Base-by-base conservation (phyloP, 2,888 invertebrate genomes). In the Drosophila stalkeri region DNA sequence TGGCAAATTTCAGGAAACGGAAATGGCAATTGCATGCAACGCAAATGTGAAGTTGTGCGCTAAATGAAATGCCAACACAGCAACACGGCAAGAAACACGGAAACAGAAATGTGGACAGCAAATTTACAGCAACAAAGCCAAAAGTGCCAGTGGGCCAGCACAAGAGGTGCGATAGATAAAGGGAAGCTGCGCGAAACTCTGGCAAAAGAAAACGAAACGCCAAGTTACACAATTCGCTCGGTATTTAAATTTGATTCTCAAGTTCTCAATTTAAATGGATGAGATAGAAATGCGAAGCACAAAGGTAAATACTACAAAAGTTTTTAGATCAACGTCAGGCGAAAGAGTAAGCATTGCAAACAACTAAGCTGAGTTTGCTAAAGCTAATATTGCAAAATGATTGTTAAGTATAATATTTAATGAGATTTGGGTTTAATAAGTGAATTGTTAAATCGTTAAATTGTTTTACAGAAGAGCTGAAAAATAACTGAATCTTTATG, bases 31-130 rank as follows among this genome's bases (percentile, higher is more conserved):
- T 84, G 84, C 84, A 84, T 80, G 82, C 86, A 82, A 72, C 84
- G 84, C 80, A 89, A 84, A 84, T 86, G 89, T 89, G 79, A 84
- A 89, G 89, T 83, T 84, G 89, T 78, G 84, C 84, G 81, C 87
- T 84, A 85, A 85, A 89, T 89, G 87, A 85, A 85, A 85, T 85
- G 85, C 85, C 85, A 85, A 84, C 85, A 84, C 84, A 89, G 86
- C 86, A 78, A 82, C 83, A 87, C 79, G 87, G 79, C 73, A 77
- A 84, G 72, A 63, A 77, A 74, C 86, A 68, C 86, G 86, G 87
- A 73, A 86, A 77, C 75, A 72, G 81, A 67, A 80, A 72, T 66
- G 78, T 64, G 76, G 64, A 72, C 77, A 71, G 54, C 56, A 51
- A 47, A 68, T 61, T 64, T 60, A 63, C 62, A 79, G 23, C 56